Evolutionary conservation across 2,888 invertebrate genomes (phyloP).

Genomic region (Acronicta aceris): DNA sequence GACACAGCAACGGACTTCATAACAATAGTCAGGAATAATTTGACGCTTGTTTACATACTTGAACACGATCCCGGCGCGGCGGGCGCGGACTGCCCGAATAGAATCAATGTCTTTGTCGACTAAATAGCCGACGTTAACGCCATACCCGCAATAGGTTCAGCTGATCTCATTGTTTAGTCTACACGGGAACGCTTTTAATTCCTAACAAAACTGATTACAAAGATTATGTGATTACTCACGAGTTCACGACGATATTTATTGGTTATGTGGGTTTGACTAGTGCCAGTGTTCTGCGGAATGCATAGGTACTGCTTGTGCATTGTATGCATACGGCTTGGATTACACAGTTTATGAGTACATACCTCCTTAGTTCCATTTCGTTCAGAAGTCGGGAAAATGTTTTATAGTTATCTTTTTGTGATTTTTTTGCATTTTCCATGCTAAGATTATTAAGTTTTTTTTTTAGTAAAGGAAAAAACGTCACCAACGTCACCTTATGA

Average conservation of each 20-base stretch:
- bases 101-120: slow-evolving; percentile 76
- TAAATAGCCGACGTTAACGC: slow-evolving; percentile 62
- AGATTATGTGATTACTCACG: slow-evolving; percentile 62
- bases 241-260: slow-evolving; percentile 63
- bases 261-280: slow-evolving; percentile 44
- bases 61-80: slow-evolving; percentile 42
- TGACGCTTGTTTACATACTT: slow-evolving; percentile 55
- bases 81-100: slow-evolving; percentile 35
- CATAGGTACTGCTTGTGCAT: not conserved
- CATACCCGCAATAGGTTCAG: slow-evolving; percentile 67
- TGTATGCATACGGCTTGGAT: not conserved
- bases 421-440: too few relatives aligned
- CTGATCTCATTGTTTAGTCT: slow-evolving; percentile 89
- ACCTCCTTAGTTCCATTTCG: too few relatives aligned
- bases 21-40: slow-evolving; percentile 51
- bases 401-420: too few relatives aligned
- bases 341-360: slow-evolving; percentile 20
- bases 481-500: too few relatives aligned
- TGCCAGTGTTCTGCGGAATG: slow-evolving; percentile 21
- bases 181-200: slow-evolving; percentile 75
- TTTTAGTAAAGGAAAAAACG: too few relatives aligned
- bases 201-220: slow-evolving; percentile 71
- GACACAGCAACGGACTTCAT: slow-evolving; percentile 37
- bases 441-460: too few relatives aligned
- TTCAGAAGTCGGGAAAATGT: too few relatives aligned